These are phyloP conservation scores for Pharmacophagus antenor DNA, from an alignment of 2,888 invertebrate genomes.

Conservation along the genomic window DNA sequence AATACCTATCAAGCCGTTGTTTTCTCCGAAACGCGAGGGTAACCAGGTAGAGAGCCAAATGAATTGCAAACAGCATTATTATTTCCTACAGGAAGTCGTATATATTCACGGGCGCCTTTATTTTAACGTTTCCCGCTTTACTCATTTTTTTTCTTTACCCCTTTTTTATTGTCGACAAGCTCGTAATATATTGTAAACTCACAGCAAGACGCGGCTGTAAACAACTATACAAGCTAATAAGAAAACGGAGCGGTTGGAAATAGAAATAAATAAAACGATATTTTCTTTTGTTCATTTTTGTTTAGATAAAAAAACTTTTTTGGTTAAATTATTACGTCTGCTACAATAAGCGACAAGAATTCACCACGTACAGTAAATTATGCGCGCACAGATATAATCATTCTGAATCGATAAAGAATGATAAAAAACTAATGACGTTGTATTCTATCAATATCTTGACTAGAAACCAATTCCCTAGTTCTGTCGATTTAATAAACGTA, in stretches of 20 bases:
- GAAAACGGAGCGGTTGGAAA: slow-evolving; percentile 44
- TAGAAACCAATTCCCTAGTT: no score
- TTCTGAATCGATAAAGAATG: no score
- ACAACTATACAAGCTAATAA: slow-evolving; percentile 78
- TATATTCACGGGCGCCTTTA: slow-evolving; percentile 77
- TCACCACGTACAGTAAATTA: no score
- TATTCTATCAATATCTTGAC: no score
- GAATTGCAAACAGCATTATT: slow-evolving; percentile 83
- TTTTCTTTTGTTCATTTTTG: slow-evolving; percentile 26
- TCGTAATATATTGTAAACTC: slow-evolving; percentile 79
- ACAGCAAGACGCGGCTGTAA: slow-evolving; percentile 72
- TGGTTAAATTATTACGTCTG: not conserved
- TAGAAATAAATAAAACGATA: no score
- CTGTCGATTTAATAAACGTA: no score
- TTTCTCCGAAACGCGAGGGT: slow-evolving; percentile 69
- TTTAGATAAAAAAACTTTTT: slow-evolving; percentile 1
- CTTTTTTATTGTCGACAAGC: slow-evolving; percentile 77
- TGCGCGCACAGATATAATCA: no score
- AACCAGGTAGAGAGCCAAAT: slow-evolving; percentile 78
- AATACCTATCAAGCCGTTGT: slow-evolving; percentile 65
- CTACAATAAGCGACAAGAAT: no score
- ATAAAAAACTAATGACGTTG: no score
- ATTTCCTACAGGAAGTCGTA: slow-evolving; percentile 81
- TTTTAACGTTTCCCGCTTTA: slow-evolving; percentile 76
- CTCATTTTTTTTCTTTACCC: slow-evolving; percentile 75